These are phyloP conservation scores for Tetraneura akinire DNA, from an alignment of 1,140 invertebrate genomes.

Conservation along the genomic window DNA sequence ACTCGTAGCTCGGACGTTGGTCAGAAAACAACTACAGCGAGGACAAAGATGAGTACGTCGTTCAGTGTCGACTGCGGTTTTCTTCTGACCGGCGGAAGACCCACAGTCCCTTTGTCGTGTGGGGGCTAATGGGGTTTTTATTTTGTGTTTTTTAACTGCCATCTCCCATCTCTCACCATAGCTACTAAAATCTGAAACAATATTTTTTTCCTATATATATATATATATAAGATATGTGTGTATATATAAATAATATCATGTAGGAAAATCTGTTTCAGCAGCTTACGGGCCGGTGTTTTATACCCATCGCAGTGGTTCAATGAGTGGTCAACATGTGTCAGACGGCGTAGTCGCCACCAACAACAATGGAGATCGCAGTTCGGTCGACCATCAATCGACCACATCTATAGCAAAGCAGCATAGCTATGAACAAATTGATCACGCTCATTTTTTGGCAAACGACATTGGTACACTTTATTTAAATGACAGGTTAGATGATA, in stretches of 20 bases:
- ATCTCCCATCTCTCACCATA: too few species aligned
- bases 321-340: conserved; percentile 37
- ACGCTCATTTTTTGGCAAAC: conserved; percentile 43
- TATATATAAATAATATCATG: too few species aligned
- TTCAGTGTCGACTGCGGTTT: background rate
- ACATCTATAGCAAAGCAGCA: conserved; percentile 25
- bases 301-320: conserved; percentile 14
- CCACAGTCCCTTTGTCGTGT: too few species aligned
- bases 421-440: conserved; percentile 41
- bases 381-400: background rate
- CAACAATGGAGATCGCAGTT: background rate
- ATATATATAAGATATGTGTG: too few species aligned
- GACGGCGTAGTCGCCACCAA: background rate
- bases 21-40: background rate
- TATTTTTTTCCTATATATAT: too few species aligned
- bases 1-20: background rate
- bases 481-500: conserved; percentile 21
- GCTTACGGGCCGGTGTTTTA: conserved; percentile 40
- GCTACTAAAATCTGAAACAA: too few species aligned
- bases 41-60: conserved; percentile 3
- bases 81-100: background rate
- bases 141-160: too few species aligned
- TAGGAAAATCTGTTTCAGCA: conserved; percentile 30
- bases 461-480: conserved; percentile 28
- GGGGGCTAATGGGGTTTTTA: too few species aligned